These are phyloP conservation scores for Leptinotarsa undecemlineata DNA, from an alignment of 1,140 invertebrate species.

Conservation along the genomic window DNA sequence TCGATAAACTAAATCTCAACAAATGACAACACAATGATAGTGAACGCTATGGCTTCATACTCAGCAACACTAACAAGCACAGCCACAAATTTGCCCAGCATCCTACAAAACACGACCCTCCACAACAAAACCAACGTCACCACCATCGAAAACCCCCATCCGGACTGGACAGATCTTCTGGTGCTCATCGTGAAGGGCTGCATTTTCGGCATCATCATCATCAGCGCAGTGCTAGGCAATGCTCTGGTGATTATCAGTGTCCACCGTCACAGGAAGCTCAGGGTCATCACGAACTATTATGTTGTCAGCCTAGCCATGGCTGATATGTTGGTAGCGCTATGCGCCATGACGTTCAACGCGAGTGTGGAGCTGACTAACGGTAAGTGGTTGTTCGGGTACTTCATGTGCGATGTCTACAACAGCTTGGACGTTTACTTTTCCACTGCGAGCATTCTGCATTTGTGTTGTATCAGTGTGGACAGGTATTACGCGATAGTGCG, in stretches of 20 bases:
- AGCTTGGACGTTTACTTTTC: conserved; percentile 95
- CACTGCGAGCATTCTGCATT: conserved; percentile 90
- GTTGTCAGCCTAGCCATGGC: conserved; percentile 91
- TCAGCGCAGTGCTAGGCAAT: conserved; percentile 85
- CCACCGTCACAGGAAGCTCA: conserved; percentile 70
- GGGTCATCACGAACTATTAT: conserved; percentile 93
- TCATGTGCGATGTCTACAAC: conserved; percentile 94
- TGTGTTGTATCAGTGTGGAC: conserved; percentile 94
- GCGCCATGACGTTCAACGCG: conserved; percentile 95
- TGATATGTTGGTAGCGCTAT: conserved; percentile 88
- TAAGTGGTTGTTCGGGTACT: conserved; percentile 83
- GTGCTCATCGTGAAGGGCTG: conserved; percentile 71
- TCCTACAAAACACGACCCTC: conserved; percentile 42
- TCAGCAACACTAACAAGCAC: conserved; percentile 48
- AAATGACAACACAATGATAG: conserved; percentile 50
- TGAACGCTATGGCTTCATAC: conserved; percentile 54
- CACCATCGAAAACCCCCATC: conserved; percentile 48
- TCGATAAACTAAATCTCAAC: not conserved
- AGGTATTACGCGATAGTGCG: conserved; percentile 88
- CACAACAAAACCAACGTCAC: conserved; percentile 49
- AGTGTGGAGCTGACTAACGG: conserved; percentile 77
- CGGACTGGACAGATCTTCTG: conserved; percentile 60
- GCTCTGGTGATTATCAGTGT: conserved; percentile 82
- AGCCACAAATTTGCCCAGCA: conserved; percentile 36
- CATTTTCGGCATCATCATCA: conserved; percentile 81